Conservation (phyloP, 1,140 invertebrate species). For the Drosophila nigrodunni region DNA sequence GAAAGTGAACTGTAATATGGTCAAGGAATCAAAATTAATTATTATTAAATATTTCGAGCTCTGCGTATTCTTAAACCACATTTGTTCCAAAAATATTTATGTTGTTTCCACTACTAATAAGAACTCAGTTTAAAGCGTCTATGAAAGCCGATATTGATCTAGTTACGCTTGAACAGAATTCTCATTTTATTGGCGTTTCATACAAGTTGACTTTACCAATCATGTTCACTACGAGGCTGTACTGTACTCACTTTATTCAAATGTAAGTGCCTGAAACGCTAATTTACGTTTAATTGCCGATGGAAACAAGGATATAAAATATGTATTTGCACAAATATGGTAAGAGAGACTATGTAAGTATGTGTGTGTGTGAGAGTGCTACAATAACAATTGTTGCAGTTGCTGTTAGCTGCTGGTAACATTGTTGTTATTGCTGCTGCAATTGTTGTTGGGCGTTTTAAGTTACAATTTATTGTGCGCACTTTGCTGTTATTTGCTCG, state of each 20-base stretch:
- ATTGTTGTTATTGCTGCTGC: constrained; percentile 38
- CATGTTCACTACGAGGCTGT: constrained; percentile 8
- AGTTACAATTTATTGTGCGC: constrained; percentile 79
- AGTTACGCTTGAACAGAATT: no score
- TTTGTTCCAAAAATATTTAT: no score
- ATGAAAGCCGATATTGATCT: no score
- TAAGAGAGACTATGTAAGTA: background rate
- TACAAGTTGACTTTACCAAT: constrained; percentile 22
- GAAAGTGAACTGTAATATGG: no score
- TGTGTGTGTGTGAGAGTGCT: constrained; percentile 12
- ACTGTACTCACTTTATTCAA: no score
- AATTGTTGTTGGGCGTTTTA: constrained; percentile 68
- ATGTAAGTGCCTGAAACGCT: constrained; percentile 40
- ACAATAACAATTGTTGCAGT: constrained; percentile 55
- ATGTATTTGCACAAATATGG: constrained; percentile 18
- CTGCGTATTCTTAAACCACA: no score
- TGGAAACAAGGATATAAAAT: constrained; percentile 35
- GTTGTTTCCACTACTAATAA: no score
- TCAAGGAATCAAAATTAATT: no score
- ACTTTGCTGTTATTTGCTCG: constrained; percentile 74
- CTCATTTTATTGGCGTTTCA: background rate
- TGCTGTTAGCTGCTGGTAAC: constrained; percentile 9
- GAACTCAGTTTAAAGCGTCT: no score
- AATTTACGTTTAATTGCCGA: constrained; percentile 75
- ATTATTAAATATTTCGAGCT: no score